Evolutionary conservation across 2,113 vertebrate genomes (phyloP), one percentile per base, ranked within the genome.

Genomic region (Catagonus wagneri): DNA sequence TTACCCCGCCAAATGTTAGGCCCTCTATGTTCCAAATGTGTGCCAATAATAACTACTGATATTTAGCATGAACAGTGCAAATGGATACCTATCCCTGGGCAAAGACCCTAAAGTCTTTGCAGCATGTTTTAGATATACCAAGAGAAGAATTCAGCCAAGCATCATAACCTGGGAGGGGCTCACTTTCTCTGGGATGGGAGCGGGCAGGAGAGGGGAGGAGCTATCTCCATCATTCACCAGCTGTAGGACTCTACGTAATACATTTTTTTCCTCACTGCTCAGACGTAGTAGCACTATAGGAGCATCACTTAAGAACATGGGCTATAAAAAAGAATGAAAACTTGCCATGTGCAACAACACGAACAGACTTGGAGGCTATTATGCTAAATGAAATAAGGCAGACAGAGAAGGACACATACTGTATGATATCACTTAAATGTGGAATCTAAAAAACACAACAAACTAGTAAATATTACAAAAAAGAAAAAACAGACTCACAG

Each of bases 201-300:
- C 10, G 25, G 22, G 9, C 6, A 16, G 11, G 11, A n/a, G 7
- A 34, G 27, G 27, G 23, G 11, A 52, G 10, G 22, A 54, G 4
- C 32, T 17, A 25, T 36, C 25, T 74, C 60, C 50, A 23, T 25
- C 8, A 14, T 4, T 34, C 25, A 74, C 25, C 29, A 11, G 36
- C 75, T 7, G 0, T 10, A 4, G 19, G 34, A n/a, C 34, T n/a
- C 50, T 50, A 22, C 83, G 14, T 0, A 7, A 11, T 29, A 17
- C 6, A 11, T 5, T 44, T 72, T 56, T 72, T 50, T 22, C 36
- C 34, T 93, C 22, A 16, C 50, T 34, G 7, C 16, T 44, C 36
- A 39, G 16, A 3, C 20, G 14, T 3, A 16, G 17, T 14, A 19
- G 39, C 5, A 81, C 12, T 3, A 11, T 0, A 72, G 54, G 32